Base-by-base conservation (phyloP, 2,888 invertebrate species). In the Bellardia pandia region DNA sequence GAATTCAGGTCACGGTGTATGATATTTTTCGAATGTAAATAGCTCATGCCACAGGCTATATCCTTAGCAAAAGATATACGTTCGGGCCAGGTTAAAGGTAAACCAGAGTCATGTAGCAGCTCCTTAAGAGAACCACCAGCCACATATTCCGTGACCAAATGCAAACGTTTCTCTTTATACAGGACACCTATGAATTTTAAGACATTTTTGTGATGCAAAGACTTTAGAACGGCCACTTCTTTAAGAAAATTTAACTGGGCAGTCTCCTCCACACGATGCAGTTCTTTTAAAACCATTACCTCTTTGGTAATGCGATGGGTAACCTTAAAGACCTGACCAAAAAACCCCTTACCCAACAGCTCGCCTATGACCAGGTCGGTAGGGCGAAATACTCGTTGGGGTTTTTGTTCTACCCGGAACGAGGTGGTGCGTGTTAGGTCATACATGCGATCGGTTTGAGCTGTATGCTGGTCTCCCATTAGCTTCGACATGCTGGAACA, bases 1-100 rank as follows among this genome's bases (percentile, higher is more conserved):
- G 98, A 98, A 94, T 98, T 99, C 91, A 99, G 95, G 94, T 99
- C 99, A 77, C 98, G 94, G 94, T 99, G 99, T 89, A 99, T 98
- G 89, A 99, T 98, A 94, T 98, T 97, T 96, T 97, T 97, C 89
- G 98, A 97, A 94, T 99, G 99, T 86, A 99, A 94, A 94, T 99
- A 99, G 13, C 97, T 97, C 96, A 99, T 97, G 88, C 98, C 99
- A 33, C 97, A 96, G 56, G 98, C 96, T 91, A 98, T 98, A 93
- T 98, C 98, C 89, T 97, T 96, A 69, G 98, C 98, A 93, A 98
- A 96, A 0, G 96, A 96, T 3, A 97, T 96, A 37, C 98, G 95
- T 91, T 96, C 96, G 79, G 95, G 95, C 98, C 98, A 98, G 33
- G 96, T 95, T 78, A 98, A 93, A 0, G 95, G 94, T 62, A 96